These are phyloP conservation scores for Porphyrio hochstetteri DNA, from an alignment of 2,113 vertebrate species.

Conservation along the genomic window DNA sequence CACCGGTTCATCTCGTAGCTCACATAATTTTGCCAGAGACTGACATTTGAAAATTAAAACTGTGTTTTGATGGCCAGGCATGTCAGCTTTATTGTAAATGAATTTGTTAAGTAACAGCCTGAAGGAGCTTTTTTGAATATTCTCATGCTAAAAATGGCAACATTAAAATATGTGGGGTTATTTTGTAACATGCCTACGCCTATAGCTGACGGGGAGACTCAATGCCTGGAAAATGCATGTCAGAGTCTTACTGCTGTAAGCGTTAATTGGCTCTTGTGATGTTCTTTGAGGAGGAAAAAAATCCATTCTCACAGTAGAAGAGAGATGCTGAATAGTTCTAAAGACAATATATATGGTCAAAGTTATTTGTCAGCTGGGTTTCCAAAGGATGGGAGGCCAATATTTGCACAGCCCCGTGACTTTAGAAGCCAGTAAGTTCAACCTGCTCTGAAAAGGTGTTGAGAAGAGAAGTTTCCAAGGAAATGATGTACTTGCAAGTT, in stretches of 20 bases:
- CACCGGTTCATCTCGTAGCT: not conserved
- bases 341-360: not conserved
- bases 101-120: not conserved
- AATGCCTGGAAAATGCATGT: not conserved
- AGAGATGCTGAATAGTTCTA: not conserved
- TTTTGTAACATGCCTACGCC: not conserved
- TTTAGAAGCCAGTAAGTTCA: not conserved
- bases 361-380: not conserved
- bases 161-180: not conserved
- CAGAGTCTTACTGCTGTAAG: not conserved
- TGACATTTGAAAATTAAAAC: not conserved
- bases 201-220: not conserved
- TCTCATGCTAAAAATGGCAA: not conserved
- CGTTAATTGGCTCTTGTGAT: not conserved
- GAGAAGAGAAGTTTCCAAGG: not conserved
- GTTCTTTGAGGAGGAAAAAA: not conserved
- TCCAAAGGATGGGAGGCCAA: not conserved
- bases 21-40: not conserved
- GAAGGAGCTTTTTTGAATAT: not conserved
- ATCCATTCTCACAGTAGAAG: not conserved
- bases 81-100: not conserved
- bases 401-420: accelerated
- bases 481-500: not conserved
- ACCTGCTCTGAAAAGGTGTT: not conserved
- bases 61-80: not conserved